phyloP scores from a whole-genome alignment of 2,113 vertebrate species.

The Trogon surrucura region DNA sequence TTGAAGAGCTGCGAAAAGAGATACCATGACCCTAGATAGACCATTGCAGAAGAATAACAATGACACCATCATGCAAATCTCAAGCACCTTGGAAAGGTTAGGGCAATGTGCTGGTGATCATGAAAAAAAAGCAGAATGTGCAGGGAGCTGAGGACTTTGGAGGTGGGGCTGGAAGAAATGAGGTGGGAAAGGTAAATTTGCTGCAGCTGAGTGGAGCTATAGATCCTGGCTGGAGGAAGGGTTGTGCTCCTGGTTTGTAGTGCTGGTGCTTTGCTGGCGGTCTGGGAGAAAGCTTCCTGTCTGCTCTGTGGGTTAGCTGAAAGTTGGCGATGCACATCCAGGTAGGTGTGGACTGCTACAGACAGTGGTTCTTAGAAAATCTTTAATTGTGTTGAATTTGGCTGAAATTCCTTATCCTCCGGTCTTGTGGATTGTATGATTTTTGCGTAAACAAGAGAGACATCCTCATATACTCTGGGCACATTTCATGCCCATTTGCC shows the following conservation, averaged over 20 bases:
- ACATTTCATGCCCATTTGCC: fast-evolving
- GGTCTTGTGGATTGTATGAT: not conserved
- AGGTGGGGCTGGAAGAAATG: not conserved
- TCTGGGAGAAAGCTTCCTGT: not conserved
- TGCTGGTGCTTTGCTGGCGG: not conserved
- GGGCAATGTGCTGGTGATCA: not conserved
- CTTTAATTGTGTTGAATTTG: not conserved
- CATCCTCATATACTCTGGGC: not conserved
- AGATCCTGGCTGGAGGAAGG: not conserved
- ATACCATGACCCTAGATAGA: not conserved
- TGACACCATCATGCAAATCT: not conserved
- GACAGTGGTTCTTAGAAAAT: not conserved
- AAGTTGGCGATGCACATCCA: fast-evolving
- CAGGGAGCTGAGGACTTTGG: not conserved
- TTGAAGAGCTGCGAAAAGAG: not conserved
- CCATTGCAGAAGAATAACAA: not conserved
- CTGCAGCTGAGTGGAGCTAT: not conserved
- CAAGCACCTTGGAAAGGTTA: not conserved
- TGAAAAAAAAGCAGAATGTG: fast-evolving
- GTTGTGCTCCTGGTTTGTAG: not conserved
- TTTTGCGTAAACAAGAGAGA: not conserved
- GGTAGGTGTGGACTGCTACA: not conserved
- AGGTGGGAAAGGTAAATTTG: not conserved
- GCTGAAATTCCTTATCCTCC: not conserved
- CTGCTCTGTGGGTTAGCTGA: not conserved